A percentile compares a stretch with the other conserved stretches of the same genome.
phyloP scores from a whole-genome alignment of 2,888 invertebrate genomes.

The Acleris holmiana region DNA sequence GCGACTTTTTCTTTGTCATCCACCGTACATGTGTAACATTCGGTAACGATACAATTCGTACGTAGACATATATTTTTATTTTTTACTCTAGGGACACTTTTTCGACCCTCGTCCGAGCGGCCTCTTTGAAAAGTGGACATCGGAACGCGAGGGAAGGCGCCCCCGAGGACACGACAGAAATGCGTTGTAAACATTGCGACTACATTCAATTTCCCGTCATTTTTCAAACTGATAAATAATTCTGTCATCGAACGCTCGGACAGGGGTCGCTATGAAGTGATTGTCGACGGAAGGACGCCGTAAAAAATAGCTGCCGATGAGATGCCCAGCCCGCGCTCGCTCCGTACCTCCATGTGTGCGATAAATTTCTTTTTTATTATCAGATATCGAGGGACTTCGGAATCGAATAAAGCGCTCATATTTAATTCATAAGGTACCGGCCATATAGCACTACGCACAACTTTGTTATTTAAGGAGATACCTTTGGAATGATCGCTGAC shows the following conservation, averaged over 20 bases:
- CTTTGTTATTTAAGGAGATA: slow-evolving; percentile 81
- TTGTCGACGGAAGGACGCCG: slow-evolving; percentile 80
- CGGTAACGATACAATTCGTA: slow-evolving; percentile 79
- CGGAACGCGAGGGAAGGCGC: slow-evolving; percentile 84
- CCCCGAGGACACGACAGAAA: slow-evolving; percentile 83
- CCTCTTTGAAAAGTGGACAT: slow-evolving; percentile 85
- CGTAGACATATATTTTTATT: slow-evolving; percentile 72
- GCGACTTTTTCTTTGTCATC: slow-evolving; percentile 75
- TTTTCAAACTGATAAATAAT: slow-evolving; percentile 86
- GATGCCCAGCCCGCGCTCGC: slow-evolving; percentile 56
- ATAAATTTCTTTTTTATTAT: slow-evolving; percentile 85
- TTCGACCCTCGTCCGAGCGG: slow-evolving; percentile 84
- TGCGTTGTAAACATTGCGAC: slow-evolving; percentile 85
- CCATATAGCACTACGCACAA: slow-evolving; percentile 78
- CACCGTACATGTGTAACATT: slow-evolving; percentile 71
- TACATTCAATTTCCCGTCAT: slow-evolving; percentile 86
- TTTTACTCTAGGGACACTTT: slow-evolving; percentile 84
- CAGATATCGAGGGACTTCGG: slow-evolving; percentile 84
- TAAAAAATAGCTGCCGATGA: slow-evolving; percentile 82
- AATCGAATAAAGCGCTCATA: slow-evolving; percentile 85
- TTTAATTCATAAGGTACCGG: slow-evolving; percentile 84
- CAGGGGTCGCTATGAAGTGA: slow-evolving; percentile 84
- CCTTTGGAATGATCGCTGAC: slow-evolving; percentile 72
- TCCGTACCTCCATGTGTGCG: slow-evolving; percentile 67
- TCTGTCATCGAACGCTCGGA: slow-evolving; percentile 84